phyloP scores from a whole-genome alignment of 1,140 invertebrate species.

The Brachionus angularis region DNA sequence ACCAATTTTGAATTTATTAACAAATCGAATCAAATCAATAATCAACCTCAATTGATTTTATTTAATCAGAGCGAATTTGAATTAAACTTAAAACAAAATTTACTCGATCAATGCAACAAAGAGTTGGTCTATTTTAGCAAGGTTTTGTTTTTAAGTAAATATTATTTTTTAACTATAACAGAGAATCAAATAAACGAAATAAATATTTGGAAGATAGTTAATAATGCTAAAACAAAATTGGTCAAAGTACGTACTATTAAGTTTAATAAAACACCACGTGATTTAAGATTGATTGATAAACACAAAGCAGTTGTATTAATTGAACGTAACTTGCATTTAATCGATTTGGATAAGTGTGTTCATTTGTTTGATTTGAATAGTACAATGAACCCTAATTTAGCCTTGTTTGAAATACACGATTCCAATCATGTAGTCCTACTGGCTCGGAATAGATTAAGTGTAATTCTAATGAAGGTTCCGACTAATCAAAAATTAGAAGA shows the following conservation, averaged over 20 bases:
- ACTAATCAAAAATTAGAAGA: constrained; percentile 48
- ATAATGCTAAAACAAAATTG: constrained; percentile 65
- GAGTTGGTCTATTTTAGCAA: constrained; percentile 70
- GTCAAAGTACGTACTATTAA: constrained; percentile 67
- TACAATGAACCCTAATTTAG: constrained; percentile 87
- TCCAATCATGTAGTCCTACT: constrained; percentile 72
- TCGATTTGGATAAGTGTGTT: constrained; percentile 70
- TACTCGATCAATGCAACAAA: constrained; percentile 69
- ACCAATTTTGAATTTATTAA: constrained; percentile 62
- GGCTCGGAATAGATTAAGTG: constrained; percentile 80
- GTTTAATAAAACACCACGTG: constrained; percentile 61
- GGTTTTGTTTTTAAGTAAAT: constrained; percentile 58
- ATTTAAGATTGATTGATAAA: constrained; percentile 61
- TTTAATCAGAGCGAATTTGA: neutral
- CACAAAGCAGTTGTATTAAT: constrained; percentile 73
- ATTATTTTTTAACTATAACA: constrained; percentile 30
- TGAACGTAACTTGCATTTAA: constrained; percentile 71
- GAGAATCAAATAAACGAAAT: constrained; percentile 66
- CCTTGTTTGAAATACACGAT: constrained; percentile 77
- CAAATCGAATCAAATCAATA: constrained; percentile 46
- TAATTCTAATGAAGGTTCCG: constrained; percentile 76
- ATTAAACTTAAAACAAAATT: constrained; percentile 47
- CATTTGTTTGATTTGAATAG: constrained; percentile 71
- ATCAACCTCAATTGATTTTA: constrained; percentile 60
- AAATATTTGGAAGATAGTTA: constrained; percentile 67